phyloP scores from a whole-genome alignment of 2,113 vertebrate species.

The Leucosticte australis region DNA sequence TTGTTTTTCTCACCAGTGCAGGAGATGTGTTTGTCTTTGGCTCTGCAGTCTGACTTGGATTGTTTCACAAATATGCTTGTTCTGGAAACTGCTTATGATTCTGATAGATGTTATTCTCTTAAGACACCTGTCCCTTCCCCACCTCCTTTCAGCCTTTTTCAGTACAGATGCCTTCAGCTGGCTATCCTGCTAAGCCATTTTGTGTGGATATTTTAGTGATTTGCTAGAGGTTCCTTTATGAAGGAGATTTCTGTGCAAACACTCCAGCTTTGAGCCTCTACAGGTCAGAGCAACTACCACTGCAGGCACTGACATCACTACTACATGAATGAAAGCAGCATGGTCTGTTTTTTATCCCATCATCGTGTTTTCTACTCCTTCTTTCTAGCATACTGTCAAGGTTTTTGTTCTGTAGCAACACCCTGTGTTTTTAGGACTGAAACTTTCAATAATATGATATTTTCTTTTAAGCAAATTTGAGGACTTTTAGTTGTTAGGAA shows the following conservation, averaged over 20 bases:
- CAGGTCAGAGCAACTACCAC: conserved; percentile 63
- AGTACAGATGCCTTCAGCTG: conserved; percentile 1
- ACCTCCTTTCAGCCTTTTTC: background rate
- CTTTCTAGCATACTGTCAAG: background rate
- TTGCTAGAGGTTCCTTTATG: background rate
- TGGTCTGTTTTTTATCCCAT: conserved; percentile 15
- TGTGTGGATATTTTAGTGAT: background rate
- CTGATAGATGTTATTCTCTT: conserved; percentile 20
- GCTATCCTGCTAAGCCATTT: background rate
- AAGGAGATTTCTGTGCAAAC: conserved; percentile 16
- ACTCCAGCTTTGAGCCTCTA: conserved; percentile 30
- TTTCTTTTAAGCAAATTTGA: background rate
- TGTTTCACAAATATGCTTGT: background rate
- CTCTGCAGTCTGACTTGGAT: conserved; percentile 56
- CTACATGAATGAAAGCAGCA: conserved; percentile 68
- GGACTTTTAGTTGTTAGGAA: background rate
- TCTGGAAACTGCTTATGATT: conserved; percentile 18
- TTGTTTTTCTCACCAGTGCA: conserved; percentile 32
- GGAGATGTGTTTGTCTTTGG: conserved; percentile 50
- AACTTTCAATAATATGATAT: background rate
- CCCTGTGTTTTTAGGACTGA: background rate
- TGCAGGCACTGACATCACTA: conserved; percentile 74
- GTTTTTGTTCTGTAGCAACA: background rate
- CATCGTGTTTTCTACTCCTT: background rate
- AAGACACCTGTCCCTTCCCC: conserved; percentile 37